Conservation (phyloP, 1,140 invertebrate species). For the Bombus terrestris region DNA sequence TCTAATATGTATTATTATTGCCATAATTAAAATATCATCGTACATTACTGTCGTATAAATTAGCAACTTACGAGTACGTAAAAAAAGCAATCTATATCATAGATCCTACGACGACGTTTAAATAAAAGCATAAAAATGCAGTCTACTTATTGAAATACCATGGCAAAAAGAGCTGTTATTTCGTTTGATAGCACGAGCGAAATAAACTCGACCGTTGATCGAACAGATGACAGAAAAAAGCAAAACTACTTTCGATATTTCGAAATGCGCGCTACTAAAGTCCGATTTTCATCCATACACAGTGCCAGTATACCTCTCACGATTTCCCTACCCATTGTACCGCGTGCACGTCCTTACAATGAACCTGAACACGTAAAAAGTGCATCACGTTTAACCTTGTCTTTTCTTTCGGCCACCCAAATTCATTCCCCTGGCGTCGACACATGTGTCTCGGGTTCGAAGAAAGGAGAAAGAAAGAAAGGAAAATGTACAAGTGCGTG, state of each 20-base stretch:
- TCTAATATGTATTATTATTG: too few relatives aligned
- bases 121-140: neutral
- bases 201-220: neutral
- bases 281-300: conserved; percentile 40
- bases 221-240: conserved; percentile 9
- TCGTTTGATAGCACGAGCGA: neutral
- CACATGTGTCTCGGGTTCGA: too few relatives aligned
- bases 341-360: neutral
- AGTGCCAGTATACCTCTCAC: conserved; percentile 3
- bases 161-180: neutral
- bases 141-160: neutral
- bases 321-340: conserved; percentile 17
- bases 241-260: conserved; percentile 53
- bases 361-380: neutral
- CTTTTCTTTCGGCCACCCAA: neutral
- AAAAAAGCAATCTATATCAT: too few relatives aligned
- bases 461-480: too few relatives aligned
- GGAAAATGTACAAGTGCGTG: too few relatives aligned
- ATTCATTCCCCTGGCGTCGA: neutral
- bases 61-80: accelerated
- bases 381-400: neutral
- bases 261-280: conserved; percentile 30
- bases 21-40: too few relatives aligned
- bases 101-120: neutral
- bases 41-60: too few relatives aligned